Percentiles rank a stretch among this genome's conserved stretches.
These are phyloP conservation scores for Petrocephalus zakoni DNA, from an alignment of 2,113 vertebrate species.

Conservation along the genomic window DNA sequence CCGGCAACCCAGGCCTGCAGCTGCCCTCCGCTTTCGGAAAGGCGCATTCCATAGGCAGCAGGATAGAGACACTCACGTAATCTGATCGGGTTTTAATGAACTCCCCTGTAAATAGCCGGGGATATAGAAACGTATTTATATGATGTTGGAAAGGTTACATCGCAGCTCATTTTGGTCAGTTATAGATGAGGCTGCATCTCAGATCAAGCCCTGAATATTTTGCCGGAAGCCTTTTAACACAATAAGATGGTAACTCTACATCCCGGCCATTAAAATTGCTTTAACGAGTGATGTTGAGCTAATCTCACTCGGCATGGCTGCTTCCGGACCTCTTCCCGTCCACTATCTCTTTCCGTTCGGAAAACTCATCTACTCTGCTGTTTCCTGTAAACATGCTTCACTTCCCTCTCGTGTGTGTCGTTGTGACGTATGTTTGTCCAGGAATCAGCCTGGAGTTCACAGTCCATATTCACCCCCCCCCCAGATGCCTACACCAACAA, in stretches of 20 bases:
- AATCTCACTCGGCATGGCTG: background rate
- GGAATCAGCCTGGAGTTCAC: background rate
- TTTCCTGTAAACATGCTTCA: background rate
- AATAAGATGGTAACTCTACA: slow-evolving; percentile 37
- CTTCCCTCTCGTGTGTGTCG: background rate
- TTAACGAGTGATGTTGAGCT: slow-evolving; percentile 28
- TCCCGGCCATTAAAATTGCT: slow-evolving; percentile 35
- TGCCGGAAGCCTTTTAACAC: slow-evolving; percentile 29
- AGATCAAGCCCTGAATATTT: slow-evolving; percentile 28
- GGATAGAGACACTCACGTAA: background rate
- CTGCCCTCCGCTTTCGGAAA: background rate
- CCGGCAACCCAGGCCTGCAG: background rate
- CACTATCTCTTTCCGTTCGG: background rate
- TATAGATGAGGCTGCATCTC: slow-evolving; percentile 32
- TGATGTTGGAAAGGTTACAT: slow-evolving; percentile 21
- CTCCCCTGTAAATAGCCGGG: background rate
- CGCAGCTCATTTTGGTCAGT: slow-evolving; percentile 29
- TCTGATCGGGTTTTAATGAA: slow-evolving; percentile 1
- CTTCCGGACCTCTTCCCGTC: background rate
- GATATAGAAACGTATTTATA: slow-evolving; percentile 19
- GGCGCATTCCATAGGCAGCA: background rate
- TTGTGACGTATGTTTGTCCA: background rate
- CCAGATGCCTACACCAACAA: slow-evolving; percentile 95
- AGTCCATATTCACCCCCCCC: background rate
- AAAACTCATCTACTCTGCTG: background rate